Evolutionary conservation across 2,888 invertebrate genomes (phyloP), one percentile per base, ranked within the genome.

Genomic region (Cremastinae sp.): DNA sequence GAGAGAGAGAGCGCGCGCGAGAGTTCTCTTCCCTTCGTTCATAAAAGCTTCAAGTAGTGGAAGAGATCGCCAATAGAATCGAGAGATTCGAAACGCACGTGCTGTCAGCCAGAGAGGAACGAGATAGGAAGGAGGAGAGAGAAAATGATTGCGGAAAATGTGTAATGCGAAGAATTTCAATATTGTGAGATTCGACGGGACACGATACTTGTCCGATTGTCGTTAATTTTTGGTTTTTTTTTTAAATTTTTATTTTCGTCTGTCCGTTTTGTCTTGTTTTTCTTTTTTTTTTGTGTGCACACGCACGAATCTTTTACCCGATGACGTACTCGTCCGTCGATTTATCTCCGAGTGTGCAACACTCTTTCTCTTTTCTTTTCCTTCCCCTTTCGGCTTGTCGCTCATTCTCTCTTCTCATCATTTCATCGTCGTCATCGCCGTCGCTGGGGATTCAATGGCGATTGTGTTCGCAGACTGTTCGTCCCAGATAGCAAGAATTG

Each of bases 21-120:
- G 53, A 53, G 53, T 34, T 14, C 22, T 41, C 58, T 54, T 8
- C 41, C 38, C 68, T 62, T 28, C 59, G 43, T 61, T 68, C 45
- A 53, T 22, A 22, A 66, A 66, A 66, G 54, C 66, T 54, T 66
- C 18, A 70, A 45, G 71, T 70, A 64, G 71, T 59, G 72, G 65
- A 72, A 58, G 51, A 65, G 58, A 73, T 59, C 51, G 65, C 72
- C 65, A 73, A 66, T 73, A 59, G 72, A 66, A 73, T 66, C 58
- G 51, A 45, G 58, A 65, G 41, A 41, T 18, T 51, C 59, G 72
- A 73, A 65, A 66, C 66, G 59, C 72, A 66, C 58, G 72, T 73
- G 65, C 72, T 59, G 49, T 14, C 36, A 22, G n/a, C 34, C 56
- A 20, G 47, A 62, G 28, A 10, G 41, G 43, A 56, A 51, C 12